phyloP scores from a whole-genome alignment of 2,888 invertebrate genomes.

The Spilosoma lubricipeda region DNA sequence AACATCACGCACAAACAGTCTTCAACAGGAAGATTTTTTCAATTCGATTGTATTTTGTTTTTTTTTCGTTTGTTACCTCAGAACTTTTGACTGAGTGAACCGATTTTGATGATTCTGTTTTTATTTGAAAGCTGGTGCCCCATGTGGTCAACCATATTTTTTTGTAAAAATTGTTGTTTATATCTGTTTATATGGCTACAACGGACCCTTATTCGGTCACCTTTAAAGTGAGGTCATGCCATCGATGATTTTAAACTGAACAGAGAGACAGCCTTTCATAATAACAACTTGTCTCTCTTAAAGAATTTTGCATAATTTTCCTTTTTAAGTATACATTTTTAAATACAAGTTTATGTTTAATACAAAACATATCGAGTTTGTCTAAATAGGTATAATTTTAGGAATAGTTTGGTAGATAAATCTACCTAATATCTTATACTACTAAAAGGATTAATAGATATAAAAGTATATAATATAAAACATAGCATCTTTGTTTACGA shows the following conservation, averaged over 20 bases:
- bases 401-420: conserved; percentile 7
- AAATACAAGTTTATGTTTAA: neutral
- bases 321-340: neutral
- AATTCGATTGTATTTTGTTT: no score
- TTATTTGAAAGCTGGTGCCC: no score
- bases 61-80: no score
- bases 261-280: neutral
- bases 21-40: no score
- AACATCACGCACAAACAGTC: no score
- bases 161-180: neutral
- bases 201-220: neutral
- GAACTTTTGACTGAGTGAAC: no score
- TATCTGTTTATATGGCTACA: neutral
- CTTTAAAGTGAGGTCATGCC: neutral
- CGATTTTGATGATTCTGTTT: no score
- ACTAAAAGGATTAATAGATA: conserved; percentile 25
- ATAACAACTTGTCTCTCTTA: neutral
- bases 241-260: neutral
- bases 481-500: conserved; percentile 78
- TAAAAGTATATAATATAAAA: conserved; percentile 64
- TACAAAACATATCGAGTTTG: neutral
- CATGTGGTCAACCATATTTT: no score
- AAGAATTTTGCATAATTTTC: neutral
- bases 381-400: neutral
- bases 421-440: neutral